Evolutionary conservation across 2,797 vertebrate species (phyloP).

Genomic region (Dipus sagitta): DNA sequence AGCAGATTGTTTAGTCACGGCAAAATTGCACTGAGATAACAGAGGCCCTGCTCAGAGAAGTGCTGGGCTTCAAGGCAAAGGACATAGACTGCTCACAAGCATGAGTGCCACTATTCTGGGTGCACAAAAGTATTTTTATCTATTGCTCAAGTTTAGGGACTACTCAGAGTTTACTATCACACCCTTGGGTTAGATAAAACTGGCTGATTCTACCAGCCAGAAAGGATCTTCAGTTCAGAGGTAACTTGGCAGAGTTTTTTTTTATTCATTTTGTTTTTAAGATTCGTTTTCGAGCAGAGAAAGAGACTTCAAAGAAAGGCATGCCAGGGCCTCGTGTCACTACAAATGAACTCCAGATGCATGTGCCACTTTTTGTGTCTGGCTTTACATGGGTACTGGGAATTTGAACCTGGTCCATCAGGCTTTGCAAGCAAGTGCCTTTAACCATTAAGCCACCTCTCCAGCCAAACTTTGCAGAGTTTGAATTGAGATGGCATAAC

Average conservation of each 20-base stretch:
- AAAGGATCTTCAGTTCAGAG: constrained; percentile 8
- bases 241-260: not conserved
- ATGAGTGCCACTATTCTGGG: not conserved
- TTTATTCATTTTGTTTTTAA: no score
- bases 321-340: no score
- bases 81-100: constrained; percentile 1
- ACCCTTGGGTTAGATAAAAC: constrained; percentile 44
- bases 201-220: not conserved
- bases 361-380: no score
- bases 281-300: no score
- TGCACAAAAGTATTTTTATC: not conserved
- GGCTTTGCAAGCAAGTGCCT: no score
- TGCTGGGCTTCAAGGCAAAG: not conserved
- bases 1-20: constrained; percentile 42
- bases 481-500: constrained; percentile 73
- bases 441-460: no score
- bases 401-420: no score
- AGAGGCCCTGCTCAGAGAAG: not conserved
- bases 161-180: not conserved
- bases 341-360: no score
- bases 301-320: no score
- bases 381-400: no score
- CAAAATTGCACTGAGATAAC: constrained; percentile 34
- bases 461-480: not conserved
- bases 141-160: not conserved